These are phyloP conservation scores for Sebastes glaucus DNA, from an alignment of 2,797 vertebrate genomes.

Conservation along the genomic window DNA sequence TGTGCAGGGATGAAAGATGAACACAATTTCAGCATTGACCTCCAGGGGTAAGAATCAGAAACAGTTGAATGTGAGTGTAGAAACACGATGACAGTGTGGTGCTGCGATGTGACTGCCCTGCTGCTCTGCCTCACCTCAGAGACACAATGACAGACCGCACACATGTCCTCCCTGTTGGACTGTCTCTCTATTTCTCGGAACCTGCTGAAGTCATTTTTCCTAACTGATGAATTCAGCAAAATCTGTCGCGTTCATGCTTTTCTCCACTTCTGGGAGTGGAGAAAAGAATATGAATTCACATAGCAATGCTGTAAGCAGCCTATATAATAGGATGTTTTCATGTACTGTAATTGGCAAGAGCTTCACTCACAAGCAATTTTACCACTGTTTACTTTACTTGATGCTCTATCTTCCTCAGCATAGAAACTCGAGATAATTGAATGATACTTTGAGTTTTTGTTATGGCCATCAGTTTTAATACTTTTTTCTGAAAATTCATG, in stretches of 20 bases:
- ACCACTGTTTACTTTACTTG: neutral
- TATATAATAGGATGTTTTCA: neutral
- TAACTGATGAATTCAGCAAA: neutral
- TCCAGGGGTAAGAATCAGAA: constrained; percentile 37
- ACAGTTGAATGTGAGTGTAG: constrained; percentile 33
- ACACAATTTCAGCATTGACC: constrained; percentile 55
- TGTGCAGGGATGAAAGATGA: constrained; percentile 61
- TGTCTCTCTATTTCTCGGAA: neutral
- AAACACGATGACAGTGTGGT: constrained; percentile 21
- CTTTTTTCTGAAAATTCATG: neutral
- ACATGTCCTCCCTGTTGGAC: neutral
- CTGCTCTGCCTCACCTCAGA: constrained; percentile 17
- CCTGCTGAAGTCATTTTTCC: neutral
- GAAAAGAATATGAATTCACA: neutral
- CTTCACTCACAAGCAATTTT: rapidly evolving
- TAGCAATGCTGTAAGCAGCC: neutral
- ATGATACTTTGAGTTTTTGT: neutral
- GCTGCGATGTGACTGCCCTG: constrained; percentile 6
- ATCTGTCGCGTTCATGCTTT: neutral
- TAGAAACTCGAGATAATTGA: neutral
- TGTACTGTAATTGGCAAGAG: neutral
- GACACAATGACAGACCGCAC: neutral
- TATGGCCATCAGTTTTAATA: neutral
- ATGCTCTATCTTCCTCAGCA: neutral
- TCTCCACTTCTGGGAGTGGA: neutral